These are phyloP conservation scores for Hydraecia micacea DNA, from an alignment of 2,888 invertebrate genomes.

Conservation along the genomic window DNA sequence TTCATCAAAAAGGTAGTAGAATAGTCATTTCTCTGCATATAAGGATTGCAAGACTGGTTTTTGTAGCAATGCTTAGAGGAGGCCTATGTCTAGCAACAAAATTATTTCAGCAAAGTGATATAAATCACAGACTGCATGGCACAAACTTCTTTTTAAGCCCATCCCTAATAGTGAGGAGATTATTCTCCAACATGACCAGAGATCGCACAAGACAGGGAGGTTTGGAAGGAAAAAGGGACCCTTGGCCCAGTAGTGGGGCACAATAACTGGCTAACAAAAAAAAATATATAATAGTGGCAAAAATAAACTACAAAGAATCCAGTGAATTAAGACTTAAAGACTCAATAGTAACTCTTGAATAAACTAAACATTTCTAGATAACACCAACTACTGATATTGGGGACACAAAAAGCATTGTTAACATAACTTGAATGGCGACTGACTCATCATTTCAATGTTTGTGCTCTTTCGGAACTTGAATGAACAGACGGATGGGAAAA, in stretches of 20 bases:
- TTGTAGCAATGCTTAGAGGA: neutral
- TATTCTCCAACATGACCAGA: neutral
- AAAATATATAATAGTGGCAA: neutral
- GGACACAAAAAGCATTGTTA: conserved; percentile 15
- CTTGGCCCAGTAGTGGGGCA: no score
- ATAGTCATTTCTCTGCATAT: neutral
- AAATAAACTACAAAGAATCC: neutral
- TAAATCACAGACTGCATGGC: neutral
- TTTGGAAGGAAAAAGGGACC: neutral
- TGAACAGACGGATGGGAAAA: conserved; percentile 14
- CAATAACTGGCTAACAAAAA: neutral
- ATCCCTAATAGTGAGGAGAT: neutral
- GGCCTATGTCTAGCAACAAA: neutral
- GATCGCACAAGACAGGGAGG: neutral
- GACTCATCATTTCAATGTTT: conserved; percentile 26
- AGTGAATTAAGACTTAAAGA: no score
- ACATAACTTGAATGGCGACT: conserved; percentile 7
- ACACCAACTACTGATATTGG: neutral
- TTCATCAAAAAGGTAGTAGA: neutral
- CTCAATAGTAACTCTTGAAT: neutral
- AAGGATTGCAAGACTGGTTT: neutral
- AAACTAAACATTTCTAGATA: neutral
- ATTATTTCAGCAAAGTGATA: neutral
- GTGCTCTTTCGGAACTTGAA: neutral
- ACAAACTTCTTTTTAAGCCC: neutral